phyloP scores from a whole-genome alignment of 2,888 invertebrate species.

The Platerodrilus igneus region DNA sequence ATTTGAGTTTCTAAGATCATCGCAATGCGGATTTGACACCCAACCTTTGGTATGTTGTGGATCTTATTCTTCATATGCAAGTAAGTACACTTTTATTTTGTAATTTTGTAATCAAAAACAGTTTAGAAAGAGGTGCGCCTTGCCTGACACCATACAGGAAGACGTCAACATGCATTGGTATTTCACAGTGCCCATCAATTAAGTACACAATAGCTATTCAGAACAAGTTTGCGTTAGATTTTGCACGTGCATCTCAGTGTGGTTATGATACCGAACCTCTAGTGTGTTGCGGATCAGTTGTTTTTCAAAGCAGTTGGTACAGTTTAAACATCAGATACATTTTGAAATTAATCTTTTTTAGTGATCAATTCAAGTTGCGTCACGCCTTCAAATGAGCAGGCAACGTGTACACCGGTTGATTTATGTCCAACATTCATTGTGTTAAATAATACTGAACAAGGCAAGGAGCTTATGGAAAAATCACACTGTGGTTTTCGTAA shows the following conservation, averaged over 20 bases:
- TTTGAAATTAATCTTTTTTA: too few species aligned
- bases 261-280: slow-evolving; percentile 1
- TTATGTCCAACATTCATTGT: too few species aligned
- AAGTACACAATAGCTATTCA: slow-evolving; percentile 40
- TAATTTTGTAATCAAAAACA: too few species aligned
- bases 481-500: not conserved
- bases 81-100: too few species aligned
- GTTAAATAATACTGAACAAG: too few species aligned
- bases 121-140: slow-evolving; percentile 37
- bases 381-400: too few species aligned
- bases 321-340: too few species aligned
- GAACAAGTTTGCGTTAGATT: not conserved
- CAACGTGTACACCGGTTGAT: too few species aligned
- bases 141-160: slow-evolving; percentile 50
- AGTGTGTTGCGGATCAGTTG: slow-evolving; percentile 1
- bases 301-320: too few species aligned
- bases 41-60: slow-evolving; percentile 55
- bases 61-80: too few species aligned
- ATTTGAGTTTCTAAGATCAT: slow-evolving; percentile 47
- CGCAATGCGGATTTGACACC: slow-evolving; percentile 54
- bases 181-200: slow-evolving; percentile 49
- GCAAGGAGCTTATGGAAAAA: too few species aligned
- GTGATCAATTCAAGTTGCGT: too few species aligned
- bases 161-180: slow-evolving; percentile 47
- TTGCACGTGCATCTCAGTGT: not conserved